Percentiles rank a stretch among this genome's conserved stretches.
Evolutionary conservation across 2,888 invertebrate species (phyloP).

Genomic region (Tachina lurida): DNA sequence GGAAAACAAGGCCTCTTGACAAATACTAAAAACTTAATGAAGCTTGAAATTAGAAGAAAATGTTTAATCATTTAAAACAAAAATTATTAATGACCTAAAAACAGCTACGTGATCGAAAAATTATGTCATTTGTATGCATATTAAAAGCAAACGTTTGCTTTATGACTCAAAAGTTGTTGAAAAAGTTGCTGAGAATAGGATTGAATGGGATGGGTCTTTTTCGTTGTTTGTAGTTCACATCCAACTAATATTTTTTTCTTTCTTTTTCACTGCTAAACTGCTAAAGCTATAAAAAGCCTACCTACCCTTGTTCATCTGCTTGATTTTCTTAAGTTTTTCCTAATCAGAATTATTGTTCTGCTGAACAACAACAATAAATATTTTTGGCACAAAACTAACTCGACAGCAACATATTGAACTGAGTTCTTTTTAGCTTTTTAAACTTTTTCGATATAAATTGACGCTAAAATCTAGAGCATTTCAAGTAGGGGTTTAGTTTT

Average conservation of each 20-base stretch:
- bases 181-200: slow-evolving; percentile 23
- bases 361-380: background rate
- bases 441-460: slow-evolving; percentile 17
- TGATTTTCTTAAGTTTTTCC: background rate
- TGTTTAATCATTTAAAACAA: slow-evolving; percentile 25
- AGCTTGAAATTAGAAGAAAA: slow-evolving; percentile 63
- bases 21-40: slow-evolving; percentile 51
- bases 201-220: slow-evolving; percentile 47
- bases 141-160: slow-evolving; percentile 49
- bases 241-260: slow-evolving; percentile 8
- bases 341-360: background rate
- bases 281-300: background rate
- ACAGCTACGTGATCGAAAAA: slow-evolving; percentile 31
- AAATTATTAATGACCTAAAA: slow-evolving; percentile 66
- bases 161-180: slow-evolving; percentile 56
- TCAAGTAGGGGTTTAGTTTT: slow-evolving; percentile 25
- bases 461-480: slow-evolving; percentile 54
- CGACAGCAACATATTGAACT: slow-evolving; percentile 57
- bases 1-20: background rate
- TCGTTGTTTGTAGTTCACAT: background rate
- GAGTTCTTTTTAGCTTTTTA: slow-evolving; percentile 3
- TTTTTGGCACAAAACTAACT: slow-evolving; percentile 51
- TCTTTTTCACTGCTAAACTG: too few species aligned
- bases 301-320: slow-evolving; percentile 8
- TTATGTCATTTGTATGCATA: slow-evolving; percentile 58